Conservation (phyloP, 2,113 vertebrate species). For the Neopipo cinnamomea region DNA sequence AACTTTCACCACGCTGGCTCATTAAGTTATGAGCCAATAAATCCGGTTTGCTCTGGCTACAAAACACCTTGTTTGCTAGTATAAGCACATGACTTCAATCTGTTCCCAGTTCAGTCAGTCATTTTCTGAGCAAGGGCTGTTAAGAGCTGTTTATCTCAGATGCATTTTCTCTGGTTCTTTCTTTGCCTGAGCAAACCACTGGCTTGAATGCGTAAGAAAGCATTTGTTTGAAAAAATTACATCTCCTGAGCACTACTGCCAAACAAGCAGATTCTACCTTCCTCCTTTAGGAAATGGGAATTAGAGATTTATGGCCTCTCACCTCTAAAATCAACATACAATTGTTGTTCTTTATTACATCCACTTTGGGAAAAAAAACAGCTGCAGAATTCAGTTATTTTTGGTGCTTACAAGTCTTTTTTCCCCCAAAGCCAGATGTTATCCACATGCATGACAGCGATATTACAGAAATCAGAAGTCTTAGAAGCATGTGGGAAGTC, state of each 20-base stretch:
- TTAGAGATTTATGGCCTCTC: background rate
- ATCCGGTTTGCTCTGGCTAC: background rate
- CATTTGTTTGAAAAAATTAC: background rate
- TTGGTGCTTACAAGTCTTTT: background rate
- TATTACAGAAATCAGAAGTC: background rate
- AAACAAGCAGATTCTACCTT: background rate
- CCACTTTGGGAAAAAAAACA: background rate
- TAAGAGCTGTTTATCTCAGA: background rate
- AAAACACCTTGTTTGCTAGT: background rate
- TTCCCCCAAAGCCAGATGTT: background rate
- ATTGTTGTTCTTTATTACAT: background rate
- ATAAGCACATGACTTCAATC: background rate
- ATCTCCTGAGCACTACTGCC: background rate
- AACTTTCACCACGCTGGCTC: background rate
- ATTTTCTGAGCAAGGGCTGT: background rate
- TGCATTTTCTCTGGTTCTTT: background rate
- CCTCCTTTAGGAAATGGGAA: background rate
- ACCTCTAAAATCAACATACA: background rate
- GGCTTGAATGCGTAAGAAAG: background rate
- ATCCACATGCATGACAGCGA: background rate
- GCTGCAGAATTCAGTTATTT: background rate
- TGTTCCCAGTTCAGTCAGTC: background rate
- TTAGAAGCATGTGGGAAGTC: background rate
- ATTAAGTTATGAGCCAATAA: background rate
- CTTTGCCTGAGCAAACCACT: background rate